Evolutionary conservation across 2,113 vertebrate species (phyloP), one percentile per base, ranked within the genome.

Genomic region (Tringa solitaria): DNA sequence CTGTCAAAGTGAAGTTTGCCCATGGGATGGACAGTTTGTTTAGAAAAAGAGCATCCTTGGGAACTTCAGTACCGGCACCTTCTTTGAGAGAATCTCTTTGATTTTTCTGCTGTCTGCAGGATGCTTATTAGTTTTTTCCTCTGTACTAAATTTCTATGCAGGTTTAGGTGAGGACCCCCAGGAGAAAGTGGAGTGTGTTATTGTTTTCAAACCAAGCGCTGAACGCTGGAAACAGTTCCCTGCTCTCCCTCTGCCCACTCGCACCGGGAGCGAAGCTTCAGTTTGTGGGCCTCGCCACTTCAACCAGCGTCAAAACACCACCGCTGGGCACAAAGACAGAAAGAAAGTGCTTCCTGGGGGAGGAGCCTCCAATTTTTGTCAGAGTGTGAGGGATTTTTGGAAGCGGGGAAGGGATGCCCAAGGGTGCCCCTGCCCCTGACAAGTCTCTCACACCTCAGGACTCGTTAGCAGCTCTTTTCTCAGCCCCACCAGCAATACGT

Each of bases 181-280:
- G 35, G 57, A 41, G 41, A 24, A 37, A 0, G 0, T 6, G 28
- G 33, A 17, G 19, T 2, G 16, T 7, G n/a, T 11, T 14, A 5
- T 18, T 3, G 33, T 30, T 72, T 35, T 27, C 77, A 37, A 27
- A 78, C 30, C 65, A 37, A 67, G 23, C 1, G 3, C 46, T n/a
- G 46, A 65, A 4, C 32, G 0, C 37, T 5, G 46, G 73, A 67
- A 65, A 4, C 37, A 48, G 23, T 13, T 24, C 46, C 46, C 68
- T 2, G 35, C 10, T 54, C 35, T 60, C 20, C 61, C 56, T 87
- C 30, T 35, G 69, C 26, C 57, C 41, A 6, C 67, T 51, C 2
- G 1, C 26, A 23, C 7, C 1, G 6, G 4, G 30, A 54, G 27
- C 3, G 0, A 70, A 27, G 51, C 3, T 72, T 18, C 32, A 15